Evolutionary conservation across 1,140 invertebrate genomes (phyloP).

Genomic region (Leptinotarsa lineolata): DNA sequence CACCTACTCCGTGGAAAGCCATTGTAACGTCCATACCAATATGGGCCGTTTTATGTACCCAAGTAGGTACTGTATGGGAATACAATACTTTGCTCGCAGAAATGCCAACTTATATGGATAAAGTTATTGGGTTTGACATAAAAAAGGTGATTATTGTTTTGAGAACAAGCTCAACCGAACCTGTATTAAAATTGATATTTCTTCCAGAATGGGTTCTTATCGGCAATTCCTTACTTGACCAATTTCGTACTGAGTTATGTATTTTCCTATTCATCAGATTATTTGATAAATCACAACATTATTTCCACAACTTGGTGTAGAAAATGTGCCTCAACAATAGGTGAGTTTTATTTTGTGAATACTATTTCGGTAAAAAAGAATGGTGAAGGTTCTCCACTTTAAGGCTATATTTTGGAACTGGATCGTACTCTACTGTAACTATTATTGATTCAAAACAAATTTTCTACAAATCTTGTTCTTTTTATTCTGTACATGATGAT

Average conservation of each 20-base stretch:
- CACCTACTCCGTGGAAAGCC: constrained; percentile 52
- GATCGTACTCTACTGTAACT: no score
- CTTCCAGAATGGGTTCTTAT: constrained; percentile 71
- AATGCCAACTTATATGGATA: constrained; percentile 87
- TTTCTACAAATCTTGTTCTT: no score
- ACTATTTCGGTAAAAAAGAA: no score
- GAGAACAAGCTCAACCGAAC: not conserved
- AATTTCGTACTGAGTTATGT: constrained; percentile 72
- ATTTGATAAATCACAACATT: constrained; percentile 61
- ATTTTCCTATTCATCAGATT: constrained; percentile 67
- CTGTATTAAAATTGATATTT: not conserved
- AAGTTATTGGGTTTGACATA: constrained; percentile 79
- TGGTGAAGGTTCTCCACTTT: no score
- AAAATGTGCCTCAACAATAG: constrained; percentile 70
- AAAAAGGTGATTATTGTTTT: constrained; percentile 52
- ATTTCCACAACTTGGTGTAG: constrained; percentile 61
- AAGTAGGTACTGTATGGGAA: constrained; percentile 77
- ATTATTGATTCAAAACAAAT: no score
- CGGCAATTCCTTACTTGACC: constrained; percentile 78
- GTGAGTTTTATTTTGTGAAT: constrained; percentile 48
- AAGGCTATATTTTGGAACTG: no score
- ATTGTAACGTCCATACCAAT: constrained; percentile 55
- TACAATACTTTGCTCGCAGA: constrained; percentile 89
- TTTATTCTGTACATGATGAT: no score
- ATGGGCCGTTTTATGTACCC: constrained; percentile 63